Evolutionary conservation across 2,888 invertebrate species (phyloP).

Genomic region (Metacarcinus magister): DNA sequence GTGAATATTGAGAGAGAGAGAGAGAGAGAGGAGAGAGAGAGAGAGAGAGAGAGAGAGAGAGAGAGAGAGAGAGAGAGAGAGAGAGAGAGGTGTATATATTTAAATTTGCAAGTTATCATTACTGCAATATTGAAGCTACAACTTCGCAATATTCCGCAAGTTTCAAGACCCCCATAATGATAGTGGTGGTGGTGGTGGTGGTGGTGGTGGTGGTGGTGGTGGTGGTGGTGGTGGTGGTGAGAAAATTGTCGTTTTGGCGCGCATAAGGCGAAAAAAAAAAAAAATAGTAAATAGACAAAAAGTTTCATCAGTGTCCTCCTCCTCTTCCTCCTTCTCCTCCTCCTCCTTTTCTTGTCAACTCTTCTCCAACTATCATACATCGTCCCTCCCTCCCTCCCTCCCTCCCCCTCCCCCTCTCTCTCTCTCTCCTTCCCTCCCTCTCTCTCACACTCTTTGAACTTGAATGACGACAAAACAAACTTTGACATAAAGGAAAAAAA

Average conservation of each 20-base stretch:
- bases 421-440: not conserved
- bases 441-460: not conserved
- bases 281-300: not conserved
- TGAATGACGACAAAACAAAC: not conserved
- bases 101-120: not conserved
- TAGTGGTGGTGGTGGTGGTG: not conserved
- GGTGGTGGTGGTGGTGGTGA: not conserved
- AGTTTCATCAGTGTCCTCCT: not conserved
- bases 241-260: not conserved
- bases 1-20: not conserved
- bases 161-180: not conserved
- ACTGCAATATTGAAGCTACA: not conserved
- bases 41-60: constrained; percentile 30
- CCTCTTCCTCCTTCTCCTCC: not conserved
- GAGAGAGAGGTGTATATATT: not conserved
- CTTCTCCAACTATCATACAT: not conserved
- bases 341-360: not conserved
- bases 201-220: not conserved
- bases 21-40: constrained; percentile 26
- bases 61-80: constrained; percentile 33
- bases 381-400: not conserved
- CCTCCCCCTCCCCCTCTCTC: not conserved
- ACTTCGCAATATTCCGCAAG: not conserved
- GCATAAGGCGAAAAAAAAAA: not conserved
- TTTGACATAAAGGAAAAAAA: not conserved